These are phyloP conservation scores for Watsonalla cultraria DNA, from an alignment of 2,888 invertebrate species.

Conservation along the genomic window DNA sequence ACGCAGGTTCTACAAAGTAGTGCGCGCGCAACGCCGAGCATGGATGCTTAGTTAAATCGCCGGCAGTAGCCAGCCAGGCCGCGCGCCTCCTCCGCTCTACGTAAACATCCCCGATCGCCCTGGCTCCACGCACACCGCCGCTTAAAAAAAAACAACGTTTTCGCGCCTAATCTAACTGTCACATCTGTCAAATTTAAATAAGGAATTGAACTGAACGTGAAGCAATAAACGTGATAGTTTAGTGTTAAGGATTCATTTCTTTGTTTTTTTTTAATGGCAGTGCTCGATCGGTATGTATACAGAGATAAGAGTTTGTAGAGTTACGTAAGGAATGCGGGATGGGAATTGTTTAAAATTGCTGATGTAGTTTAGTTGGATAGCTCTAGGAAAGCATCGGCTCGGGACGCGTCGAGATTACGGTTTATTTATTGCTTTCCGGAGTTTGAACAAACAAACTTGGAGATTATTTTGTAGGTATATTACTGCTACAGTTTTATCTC, in stretches of 20 bases:
- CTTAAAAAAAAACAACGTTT: conserved; percentile 36
- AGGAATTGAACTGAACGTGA: conserved; percentile 48
- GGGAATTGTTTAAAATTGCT: conserved; percentile 32
- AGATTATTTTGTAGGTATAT: not conserved
- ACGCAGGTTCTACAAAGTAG: conserved; percentile 38
- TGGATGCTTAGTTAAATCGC: conserved; percentile 53
- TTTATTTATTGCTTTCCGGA: not conserved
- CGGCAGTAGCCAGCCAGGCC: conserved; percentile 74
- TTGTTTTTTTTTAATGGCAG: conserved; percentile 29
- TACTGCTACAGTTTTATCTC: not conserved
- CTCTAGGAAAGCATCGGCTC: not conserved
- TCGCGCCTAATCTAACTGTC: conserved; percentile 48
- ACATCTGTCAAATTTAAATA: conserved; percentile 34
- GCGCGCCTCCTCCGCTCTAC: conserved; percentile 57
- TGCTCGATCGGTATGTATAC: conserved; percentile 48
- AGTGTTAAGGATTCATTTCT: conserved; percentile 53
- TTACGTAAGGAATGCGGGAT: conserved; percentile 65
- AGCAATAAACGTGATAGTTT: conserved; percentile 65
- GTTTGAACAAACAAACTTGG: not conserved
- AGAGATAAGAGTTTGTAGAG: conserved; percentile 38
- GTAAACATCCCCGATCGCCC: conserved; percentile 68
- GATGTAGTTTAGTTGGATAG: conserved; percentile 19
- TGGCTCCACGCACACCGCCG: conserved; percentile 54
- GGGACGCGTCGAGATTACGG: not conserved
- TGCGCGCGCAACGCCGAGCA: conserved; percentile 66